A percentile compares a stretch with the other conserved stretches of the same genome.
These are phyloP conservation scores for Syngnathus acus DNA, from an alignment of 2,797 vertebrate species.

Conservation along the genomic window DNA sequence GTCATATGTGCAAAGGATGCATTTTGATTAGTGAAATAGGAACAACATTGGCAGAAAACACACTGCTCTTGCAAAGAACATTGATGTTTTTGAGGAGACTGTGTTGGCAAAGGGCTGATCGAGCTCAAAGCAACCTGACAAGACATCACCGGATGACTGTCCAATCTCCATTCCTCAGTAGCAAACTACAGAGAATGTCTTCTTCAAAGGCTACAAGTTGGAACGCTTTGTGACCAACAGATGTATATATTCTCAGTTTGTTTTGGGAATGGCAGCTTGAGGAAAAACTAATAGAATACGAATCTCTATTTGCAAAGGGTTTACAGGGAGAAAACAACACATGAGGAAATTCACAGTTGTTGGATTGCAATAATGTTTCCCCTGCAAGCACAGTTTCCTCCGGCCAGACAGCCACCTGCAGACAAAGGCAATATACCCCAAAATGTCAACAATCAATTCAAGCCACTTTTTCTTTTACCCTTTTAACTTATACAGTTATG, in stretches of 20 bases:
- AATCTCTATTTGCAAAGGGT: slow-evolving; percentile 3
- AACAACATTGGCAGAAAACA: slow-evolving; percentile 1
- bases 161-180: slow-evolving; percentile 13
- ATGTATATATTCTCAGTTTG: neutral
- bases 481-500: neutral
- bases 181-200: slow-evolving; percentile 8
- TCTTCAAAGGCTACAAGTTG: slow-evolving; percentile 18
- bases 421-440: slow-evolving; percentile 59
- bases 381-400: slow-evolving; percentile 38
- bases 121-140: slow-evolving; percentile 3
- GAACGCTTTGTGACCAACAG: slow-evolving; percentile 9
- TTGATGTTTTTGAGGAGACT: neutral
- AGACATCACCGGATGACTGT: slow-evolving; percentile 1
- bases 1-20: neutral
- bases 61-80: neutral
- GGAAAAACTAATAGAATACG: neutral
- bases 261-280: slow-evolving; percentile 10
- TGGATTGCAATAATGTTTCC: slow-evolving; percentile 38
- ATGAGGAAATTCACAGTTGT: slow-evolving; percentile 24
- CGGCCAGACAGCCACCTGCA: slow-evolving; percentile 41
- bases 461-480: slow-evolving; percentile 45
- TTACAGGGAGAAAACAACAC: slow-evolving; percentile 10
- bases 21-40: neutral
- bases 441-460: slow-evolving; percentile 53
- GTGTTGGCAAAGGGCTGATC: neutral